Conservation (phyloP, 2,113 vertebrate genomes). For the Myiozetetes cayanensis region DNA sequence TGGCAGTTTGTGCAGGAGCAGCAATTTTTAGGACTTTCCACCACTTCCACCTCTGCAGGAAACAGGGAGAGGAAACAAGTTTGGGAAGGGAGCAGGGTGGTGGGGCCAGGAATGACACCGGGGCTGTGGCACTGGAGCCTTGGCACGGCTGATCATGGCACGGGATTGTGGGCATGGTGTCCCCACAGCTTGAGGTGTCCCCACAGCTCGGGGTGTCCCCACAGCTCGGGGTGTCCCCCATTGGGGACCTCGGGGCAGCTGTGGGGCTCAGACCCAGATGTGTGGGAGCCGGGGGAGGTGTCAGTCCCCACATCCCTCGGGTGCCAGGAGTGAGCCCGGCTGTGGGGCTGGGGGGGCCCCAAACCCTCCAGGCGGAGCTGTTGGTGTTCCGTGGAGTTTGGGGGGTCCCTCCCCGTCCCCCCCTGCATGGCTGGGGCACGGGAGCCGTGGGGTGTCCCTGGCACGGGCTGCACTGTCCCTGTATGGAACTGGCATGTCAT, state of each 20-base stretch:
- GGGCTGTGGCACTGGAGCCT: neutral
- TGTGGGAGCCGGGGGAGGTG: neutral
- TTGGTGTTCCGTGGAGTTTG: neutral
- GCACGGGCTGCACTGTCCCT: neutral
- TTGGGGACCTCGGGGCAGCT: neutral
- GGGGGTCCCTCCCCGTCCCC: neutral
- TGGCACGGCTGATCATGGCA: neutral
- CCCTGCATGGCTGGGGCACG: rapidly evolving
- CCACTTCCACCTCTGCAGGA: slow-evolving; percentile 2
- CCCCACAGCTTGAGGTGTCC: neutral
- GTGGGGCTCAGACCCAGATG: neutral
- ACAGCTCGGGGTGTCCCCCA: neutral
- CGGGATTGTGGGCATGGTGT: rapidly evolving
- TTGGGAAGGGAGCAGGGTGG: neutral
- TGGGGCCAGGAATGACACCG: neutral
- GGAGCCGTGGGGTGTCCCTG: neutral
- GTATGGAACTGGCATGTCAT: rapidly evolving
- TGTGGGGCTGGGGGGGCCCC: neutral
- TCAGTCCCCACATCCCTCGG: neutral
- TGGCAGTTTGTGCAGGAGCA: neutral
- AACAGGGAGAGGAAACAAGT: neutral
- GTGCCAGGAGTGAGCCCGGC: neutral
- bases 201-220: neutral
- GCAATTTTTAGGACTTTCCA: neutral
- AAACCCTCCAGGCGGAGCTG: too few relatives aligned